Evolutionary conservation across 2,888 invertebrate species (phyloP).

Genomic region (Plusia festucae): DNA sequence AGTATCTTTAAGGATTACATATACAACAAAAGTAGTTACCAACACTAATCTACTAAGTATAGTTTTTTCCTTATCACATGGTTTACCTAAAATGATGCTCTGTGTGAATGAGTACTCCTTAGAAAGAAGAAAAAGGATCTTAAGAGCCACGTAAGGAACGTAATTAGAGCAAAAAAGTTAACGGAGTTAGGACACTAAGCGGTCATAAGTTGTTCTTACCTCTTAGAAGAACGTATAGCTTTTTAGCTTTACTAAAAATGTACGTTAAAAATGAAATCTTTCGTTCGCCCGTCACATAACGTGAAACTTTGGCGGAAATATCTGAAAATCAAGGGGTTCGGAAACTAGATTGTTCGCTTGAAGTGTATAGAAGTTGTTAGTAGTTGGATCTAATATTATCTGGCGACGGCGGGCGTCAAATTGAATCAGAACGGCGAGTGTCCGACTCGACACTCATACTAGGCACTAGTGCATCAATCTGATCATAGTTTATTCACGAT

Average conservation of each 20-base stretch:
- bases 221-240: neutral
- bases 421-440: slow-evolving; percentile 40
- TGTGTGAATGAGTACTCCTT: neutral
- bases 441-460: slow-evolving; percentile 1
- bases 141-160: neutral
- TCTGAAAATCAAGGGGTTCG: slow-evolving; percentile 9
- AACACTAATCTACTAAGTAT: too few relatives aligned
- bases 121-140: neutral
- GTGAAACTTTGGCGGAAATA: slow-evolving; percentile 4
- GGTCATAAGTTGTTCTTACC: slow-evolving; percentile 4
- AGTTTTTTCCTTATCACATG: neutral
- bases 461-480: neutral
- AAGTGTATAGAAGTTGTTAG: slow-evolving; percentile 45
- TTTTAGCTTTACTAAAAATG: neutral
- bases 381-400: slow-evolving; percentile 36
- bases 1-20: too few relatives aligned
- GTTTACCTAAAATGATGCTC: neutral
- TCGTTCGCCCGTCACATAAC: neutral
- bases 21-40: too few relatives aligned
- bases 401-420: slow-evolving; percentile 31
- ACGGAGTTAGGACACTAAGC: neutral
- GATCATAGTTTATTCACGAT: neutral
- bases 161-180: neutral
- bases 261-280: neutral
- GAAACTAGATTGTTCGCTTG: slow-evolving; percentile 24